Percentiles rank a stretch among this genome's conserved stretches.
Conservation (phyloP, 1,140 invertebrate species). For the Oreohelix idahoensis region DNA sequence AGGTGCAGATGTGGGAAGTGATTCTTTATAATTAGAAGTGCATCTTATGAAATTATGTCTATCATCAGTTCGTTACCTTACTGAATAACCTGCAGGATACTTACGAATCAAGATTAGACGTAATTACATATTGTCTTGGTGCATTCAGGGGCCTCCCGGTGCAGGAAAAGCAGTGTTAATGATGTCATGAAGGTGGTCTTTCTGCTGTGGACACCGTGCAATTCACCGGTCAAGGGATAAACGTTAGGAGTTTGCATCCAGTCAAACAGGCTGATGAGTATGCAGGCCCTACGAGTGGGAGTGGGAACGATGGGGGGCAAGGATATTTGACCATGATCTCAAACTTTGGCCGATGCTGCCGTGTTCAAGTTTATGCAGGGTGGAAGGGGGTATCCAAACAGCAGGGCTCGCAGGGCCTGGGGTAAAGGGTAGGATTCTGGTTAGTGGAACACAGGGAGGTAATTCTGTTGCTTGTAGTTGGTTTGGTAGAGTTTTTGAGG, state of each 20-base stretch:
- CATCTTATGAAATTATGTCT: too few relatives aligned
- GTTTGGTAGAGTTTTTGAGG: too few relatives aligned
- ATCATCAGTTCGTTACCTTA: too few relatives aligned
- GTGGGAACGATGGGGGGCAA: neutral
- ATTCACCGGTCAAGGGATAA: neutral
- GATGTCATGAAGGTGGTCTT: neutral
- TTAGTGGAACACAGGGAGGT: neutral
- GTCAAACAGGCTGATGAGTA: neutral
- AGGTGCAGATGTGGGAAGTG: too few relatives aligned
- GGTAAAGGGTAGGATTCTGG: neutral
- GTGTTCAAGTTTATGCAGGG: neutral
- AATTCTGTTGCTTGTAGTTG: neutral
- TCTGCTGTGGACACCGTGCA: neutral
- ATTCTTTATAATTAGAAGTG: too few relatives aligned
- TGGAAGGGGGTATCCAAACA: neutral
- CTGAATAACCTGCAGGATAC: too few relatives aligned
- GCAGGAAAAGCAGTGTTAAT: too few relatives aligned
- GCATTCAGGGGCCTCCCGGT: too few relatives aligned
- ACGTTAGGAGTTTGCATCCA: neutral
- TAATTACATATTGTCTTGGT: too few relatives aligned
- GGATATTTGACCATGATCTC: neutral
- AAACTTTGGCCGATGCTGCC: neutral
- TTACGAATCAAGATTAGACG: too few relatives aligned
- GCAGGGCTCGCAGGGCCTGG: neutral
- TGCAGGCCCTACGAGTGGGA: neutral